phyloP scores from a whole-genome alignment of 2,888 invertebrate genomes.

The Halictus ligatus region DNA sequence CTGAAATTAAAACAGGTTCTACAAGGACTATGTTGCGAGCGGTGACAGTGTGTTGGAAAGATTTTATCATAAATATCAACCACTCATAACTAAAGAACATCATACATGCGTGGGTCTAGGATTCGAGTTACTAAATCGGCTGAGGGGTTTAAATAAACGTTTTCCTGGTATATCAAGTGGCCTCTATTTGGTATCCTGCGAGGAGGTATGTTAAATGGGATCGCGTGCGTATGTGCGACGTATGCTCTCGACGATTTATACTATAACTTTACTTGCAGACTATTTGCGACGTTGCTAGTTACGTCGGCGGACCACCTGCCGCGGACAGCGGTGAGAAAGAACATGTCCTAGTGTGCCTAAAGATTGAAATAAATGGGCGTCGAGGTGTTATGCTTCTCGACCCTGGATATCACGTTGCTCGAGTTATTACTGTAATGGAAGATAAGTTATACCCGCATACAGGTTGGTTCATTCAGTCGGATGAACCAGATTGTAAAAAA shows the following conservation, averaged over 20 bases:
- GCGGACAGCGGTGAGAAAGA: slow-evolving; percentile 92
- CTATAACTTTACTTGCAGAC: slow-evolving; percentile 76
- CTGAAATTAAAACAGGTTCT: slow-evolving; percentile 88
- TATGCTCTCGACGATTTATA: background rate
- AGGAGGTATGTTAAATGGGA: slow-evolving; percentile 88
- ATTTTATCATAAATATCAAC: slow-evolving; percentile 91
- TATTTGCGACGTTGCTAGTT: slow-evolving; percentile 84
- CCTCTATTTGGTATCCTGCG: slow-evolving; percentile 93
- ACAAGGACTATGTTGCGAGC: slow-evolving; percentile 86
- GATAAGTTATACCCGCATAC: slow-evolving; percentile 95
- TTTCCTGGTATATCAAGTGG: slow-evolving; percentile 89
- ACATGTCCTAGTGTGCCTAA: slow-evolving; percentile 93
- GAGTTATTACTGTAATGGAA: slow-evolving; percentile 94
- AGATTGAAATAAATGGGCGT: slow-evolving; percentile 90
- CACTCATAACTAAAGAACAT: slow-evolving; percentile 91
- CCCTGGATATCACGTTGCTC: slow-evolving; percentile 95
- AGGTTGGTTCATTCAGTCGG: slow-evolving; percentile 93
- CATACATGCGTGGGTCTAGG: slow-evolving; percentile 96
- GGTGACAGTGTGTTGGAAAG: slow-evolving; percentile 88
- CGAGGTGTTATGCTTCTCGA: slow-evolving; percentile 93
- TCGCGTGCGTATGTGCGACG: background rate
- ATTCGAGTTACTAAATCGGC: slow-evolving; percentile 90
- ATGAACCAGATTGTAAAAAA: slow-evolving; percentile 90
- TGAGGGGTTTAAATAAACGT: slow-evolving; percentile 87
- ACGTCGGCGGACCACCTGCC: slow-evolving; percentile 84